Evolutionary conservation across 1,140 invertebrate species (phyloP).

Genomic region (Coptotermes formosanus): DNA sequence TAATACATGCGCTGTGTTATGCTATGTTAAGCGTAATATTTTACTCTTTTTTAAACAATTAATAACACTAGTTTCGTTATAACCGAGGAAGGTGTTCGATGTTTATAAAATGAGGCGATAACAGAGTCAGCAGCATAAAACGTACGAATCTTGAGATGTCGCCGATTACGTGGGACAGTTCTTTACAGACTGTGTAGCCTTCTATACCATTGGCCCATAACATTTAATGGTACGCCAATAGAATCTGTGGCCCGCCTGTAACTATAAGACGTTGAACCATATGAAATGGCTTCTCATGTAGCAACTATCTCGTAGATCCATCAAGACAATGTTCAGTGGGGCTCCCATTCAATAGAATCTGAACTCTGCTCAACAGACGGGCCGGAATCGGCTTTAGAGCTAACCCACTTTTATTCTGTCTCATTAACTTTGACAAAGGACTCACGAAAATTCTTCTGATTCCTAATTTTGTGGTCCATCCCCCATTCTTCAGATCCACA

Average conservation of each 20-base stretch:
- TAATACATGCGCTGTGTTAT: no score
- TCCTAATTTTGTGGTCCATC: conserved; percentile 26
- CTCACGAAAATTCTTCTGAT: conserved; percentile 25
- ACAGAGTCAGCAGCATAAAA: no score
- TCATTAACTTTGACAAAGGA: conserved; percentile 28
- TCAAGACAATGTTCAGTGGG: conserved; percentile 17
- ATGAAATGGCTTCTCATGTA: conserved; percentile 5
- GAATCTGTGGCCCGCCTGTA: background rate
- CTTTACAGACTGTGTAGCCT: background rate
- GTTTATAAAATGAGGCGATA: no score
- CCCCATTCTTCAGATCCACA: conserved; percentile 15
- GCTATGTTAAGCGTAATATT: no score
- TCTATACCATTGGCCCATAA: background rate
- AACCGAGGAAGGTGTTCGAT: no score
- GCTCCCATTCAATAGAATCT: conserved; percentile 15
- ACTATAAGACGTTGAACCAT: background rate
- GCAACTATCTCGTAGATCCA: background rate
- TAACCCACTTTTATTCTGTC: conserved; percentile 27
- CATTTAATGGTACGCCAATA: background rate
- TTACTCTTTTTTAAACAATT: no score
- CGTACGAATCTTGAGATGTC: no score
- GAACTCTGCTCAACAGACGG: background rate
- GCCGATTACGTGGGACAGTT: background rate
- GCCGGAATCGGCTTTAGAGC: conserved; percentile 17
- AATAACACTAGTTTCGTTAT: no score